Percentiles rank a stretch among this genome's conserved stretches.
These are phyloP conservation scores for Phyllostomus hastatus DNA, from an alignment of 2,113 vertebrate genomes.

Conservation along the genomic window DNA sequence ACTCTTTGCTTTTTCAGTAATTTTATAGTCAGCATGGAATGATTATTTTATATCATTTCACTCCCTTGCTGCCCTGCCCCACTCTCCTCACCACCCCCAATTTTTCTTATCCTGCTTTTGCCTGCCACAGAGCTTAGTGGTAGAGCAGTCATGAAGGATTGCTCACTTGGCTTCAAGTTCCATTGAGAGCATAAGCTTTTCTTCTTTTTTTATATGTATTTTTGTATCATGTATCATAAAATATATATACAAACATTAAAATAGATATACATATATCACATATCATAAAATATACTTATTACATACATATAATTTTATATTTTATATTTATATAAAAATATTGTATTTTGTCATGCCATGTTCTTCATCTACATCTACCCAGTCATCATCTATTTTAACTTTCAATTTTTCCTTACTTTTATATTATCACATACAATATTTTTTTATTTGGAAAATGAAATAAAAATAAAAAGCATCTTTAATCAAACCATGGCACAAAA, in stretches of 20 bases:
- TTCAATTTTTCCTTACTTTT: background rate
- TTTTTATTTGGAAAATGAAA: background rate
- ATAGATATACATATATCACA: background rate
- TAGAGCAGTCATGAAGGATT: background rate
- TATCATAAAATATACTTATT: background rate
- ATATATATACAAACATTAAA: background rate
- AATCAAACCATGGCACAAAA: background rate
- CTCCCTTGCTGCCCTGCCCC: accelerated
- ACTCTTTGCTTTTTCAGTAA: background rate
- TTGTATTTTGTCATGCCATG: background rate
- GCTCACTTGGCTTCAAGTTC: no score
- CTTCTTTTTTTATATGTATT: background rate
- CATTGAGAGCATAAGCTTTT: background rate
- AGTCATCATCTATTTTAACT: background rate
- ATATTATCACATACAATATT: background rate
- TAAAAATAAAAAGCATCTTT: background rate
- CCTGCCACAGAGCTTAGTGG: no score
- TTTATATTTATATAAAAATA: background rate
- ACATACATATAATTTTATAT: background rate
- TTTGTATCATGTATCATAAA: background rate
- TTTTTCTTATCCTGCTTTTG: no score
- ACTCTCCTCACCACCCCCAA: background rate
- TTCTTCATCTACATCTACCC: background rate
- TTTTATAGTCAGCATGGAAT: background rate
- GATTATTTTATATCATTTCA: background rate